Percentiles rank a stretch among this genome's conserved stretches.
Evolutionary conservation across 2,888 invertebrate genomes (phyloP).

Genomic region (Ditula angustiorana): DNA sequence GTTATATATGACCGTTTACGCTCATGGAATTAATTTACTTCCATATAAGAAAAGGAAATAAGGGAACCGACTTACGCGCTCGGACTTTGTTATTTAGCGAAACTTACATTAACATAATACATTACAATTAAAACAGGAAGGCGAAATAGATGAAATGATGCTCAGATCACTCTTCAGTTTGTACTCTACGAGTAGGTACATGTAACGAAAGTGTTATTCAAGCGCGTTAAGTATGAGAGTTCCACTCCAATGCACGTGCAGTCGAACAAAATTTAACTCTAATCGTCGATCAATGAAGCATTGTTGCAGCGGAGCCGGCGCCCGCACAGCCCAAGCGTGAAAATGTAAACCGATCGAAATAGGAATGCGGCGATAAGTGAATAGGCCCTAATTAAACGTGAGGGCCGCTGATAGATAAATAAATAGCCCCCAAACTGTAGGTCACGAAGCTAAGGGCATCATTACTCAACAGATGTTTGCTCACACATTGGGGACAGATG

Average conservation of each 20-base stretch:
- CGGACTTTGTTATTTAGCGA: constrained; percentile 5
- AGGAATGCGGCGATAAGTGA: constrained; percentile 75
- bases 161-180: constrained; percentile 22
- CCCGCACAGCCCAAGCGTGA: constrained; percentile 63
- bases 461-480: constrained; percentile 44
- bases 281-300: constrained; percentile 63
- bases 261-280: constrained; percentile 56
- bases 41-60: constrained; percentile 23
- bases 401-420: constrained; percentile 67
- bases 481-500: constrained; percentile 70
- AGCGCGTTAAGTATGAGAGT: constrained; percentile 31
- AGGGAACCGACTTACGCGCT: constrained; percentile 9
- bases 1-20: constrained; percentile 55
- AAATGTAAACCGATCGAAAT: constrained; percentile 72
- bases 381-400: constrained; percentile 77
- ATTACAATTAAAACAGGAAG: not conserved
- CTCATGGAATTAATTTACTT: constrained; percentile 39
- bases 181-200: too few species aligned
- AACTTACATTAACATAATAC: not conserved
- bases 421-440: constrained; percentile 59
- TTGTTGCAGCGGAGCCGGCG: constrained; percentile 59
- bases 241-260: constrained; percentile 39
- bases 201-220: constrained; percentile 23
- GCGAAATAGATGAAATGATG: not conserved
- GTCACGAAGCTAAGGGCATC: constrained; percentile 65